These are phyloP conservation scores for Anser brachyrhynchus DNA, from an alignment of 2,113 vertebrate species.

Conservation along the genomic window DNA sequence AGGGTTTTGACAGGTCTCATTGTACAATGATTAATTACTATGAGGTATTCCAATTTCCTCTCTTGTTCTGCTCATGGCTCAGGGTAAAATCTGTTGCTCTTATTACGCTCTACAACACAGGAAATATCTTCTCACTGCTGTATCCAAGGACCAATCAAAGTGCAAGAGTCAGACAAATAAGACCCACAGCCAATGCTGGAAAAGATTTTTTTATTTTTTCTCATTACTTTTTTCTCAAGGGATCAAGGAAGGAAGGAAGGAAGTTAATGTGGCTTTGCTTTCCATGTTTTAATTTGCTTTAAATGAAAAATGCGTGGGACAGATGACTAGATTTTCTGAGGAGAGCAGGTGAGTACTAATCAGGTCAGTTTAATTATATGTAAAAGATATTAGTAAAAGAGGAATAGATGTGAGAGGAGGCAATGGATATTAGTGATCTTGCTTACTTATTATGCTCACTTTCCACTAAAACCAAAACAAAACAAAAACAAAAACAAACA, in stretches of 20 bases:
- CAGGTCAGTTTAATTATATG: background rate
- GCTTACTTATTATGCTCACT: background rate
- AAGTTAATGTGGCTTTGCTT: background rate
- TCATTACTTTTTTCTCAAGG: background rate
- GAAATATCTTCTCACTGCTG: constrained; percentile 78
- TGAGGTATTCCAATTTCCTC: constrained; percentile 89
- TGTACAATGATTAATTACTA: constrained; percentile 96
- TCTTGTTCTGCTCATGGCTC: constrained; percentile 77
- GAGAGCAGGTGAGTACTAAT: background rate
- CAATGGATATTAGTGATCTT: background rate
- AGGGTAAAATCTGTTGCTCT: constrained; percentile 81
- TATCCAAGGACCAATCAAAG: constrained; percentile 68
- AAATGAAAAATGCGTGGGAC: background rate
- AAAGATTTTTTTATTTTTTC: background rate
- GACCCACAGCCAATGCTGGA: constrained; percentile 23
- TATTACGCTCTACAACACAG: constrained; percentile 80
- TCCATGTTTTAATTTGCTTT: background rate
- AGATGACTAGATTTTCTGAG: background rate
- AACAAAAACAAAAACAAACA: background rate
- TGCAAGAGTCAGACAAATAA: constrained; percentile 67
- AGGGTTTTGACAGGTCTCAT: constrained; percentile 91
- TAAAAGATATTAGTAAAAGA: background rate
- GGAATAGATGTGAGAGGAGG: background rate
- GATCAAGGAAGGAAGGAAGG: background rate
- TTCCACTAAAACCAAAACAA: background rate